Percentiles rank a stretch among this genome's conserved stretches.
phyloP scores from a whole-genome alignment of 2,797 vertebrate genomes.

The Phalanger gymnotis region DNA sequence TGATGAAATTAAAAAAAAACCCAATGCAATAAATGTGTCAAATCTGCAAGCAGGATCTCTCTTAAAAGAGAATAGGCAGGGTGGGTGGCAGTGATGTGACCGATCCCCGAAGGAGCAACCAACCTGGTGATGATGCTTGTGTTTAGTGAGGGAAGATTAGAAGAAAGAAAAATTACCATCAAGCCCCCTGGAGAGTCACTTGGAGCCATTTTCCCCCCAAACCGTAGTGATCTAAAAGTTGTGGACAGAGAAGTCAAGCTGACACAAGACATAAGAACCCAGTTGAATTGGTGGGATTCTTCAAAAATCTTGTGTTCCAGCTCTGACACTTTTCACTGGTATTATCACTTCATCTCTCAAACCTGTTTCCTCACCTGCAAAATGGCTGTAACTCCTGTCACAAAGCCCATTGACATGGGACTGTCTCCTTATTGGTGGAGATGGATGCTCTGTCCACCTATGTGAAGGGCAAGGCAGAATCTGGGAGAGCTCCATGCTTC shows the following conservation, averaged over 20 bases:
- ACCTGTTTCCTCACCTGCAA: neutral
- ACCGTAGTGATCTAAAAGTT: neutral
- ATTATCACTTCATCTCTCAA: neutral
- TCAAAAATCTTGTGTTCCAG: neutral
- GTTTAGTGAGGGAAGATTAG: neutral
- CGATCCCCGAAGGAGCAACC: neutral
- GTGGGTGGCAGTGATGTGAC: neutral
- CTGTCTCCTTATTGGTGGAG: neutral
- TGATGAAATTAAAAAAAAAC: neutral
- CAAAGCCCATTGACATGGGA: neutral
- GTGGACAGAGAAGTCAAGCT: neutral
- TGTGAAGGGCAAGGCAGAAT: neutral
- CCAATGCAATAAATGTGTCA: neutral
- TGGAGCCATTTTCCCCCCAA: neutral
- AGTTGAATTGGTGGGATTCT: neutral
- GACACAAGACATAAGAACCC: neutral
- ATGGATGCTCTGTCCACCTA: neutral
- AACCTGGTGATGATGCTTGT: neutral
- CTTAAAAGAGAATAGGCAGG: neutral
- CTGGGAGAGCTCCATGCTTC: neutral
- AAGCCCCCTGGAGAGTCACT: neutral
- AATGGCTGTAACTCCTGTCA: neutral
- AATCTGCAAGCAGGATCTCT: neutral
- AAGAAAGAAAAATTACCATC: neutral
- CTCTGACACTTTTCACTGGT: neutral